phyloP scores from a whole-genome alignment of 2,797 vertebrate species.

The Pristis pectinata region DNA sequence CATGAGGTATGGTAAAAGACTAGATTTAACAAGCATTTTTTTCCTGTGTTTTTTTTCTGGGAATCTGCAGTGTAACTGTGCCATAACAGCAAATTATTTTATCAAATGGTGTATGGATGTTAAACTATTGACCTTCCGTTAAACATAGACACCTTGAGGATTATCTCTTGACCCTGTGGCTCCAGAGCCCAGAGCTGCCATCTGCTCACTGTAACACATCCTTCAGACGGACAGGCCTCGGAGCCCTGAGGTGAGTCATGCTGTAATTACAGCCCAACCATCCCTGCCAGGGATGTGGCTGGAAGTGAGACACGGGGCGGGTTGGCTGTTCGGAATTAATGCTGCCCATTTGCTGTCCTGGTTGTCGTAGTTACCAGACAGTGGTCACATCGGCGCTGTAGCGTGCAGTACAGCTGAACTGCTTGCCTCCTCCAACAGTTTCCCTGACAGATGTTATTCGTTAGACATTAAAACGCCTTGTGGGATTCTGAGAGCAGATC shows the following conservation, averaged over 20 bases:
- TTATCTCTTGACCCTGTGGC: conserved; percentile 25
- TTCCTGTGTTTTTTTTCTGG: neutral
- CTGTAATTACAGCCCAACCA: neutral
- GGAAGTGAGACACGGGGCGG: neutral
- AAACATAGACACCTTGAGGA: conserved; percentile 19
- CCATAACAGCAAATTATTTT: conserved; percentile 13
- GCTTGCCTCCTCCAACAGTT: neutral
- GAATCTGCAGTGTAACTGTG: neutral
- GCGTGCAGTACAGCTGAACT: conserved; percentile 5
- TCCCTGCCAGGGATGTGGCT: neutral
- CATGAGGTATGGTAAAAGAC: neutral
- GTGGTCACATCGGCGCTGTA: conserved; percentile 19
- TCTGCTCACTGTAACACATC: conserved; percentile 14
- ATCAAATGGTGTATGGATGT: conserved; percentile 29
- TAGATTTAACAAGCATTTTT: neutral
- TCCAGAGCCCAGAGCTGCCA: neutral
- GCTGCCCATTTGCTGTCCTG: conserved; percentile 12
- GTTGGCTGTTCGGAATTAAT: neutral
- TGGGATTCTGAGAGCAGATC: conserved; percentile 20
- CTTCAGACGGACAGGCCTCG: neutral
- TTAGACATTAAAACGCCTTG: conserved; percentile 30
- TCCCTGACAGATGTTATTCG: conserved; percentile 32
- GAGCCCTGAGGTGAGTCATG: neutral
- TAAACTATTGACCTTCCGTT: conserved; percentile 28
- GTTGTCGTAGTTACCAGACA: conserved; percentile 35